Evolutionary conservation across 2,113 vertebrate species (phyloP), one percentile per base, ranked within the genome.

Genomic region (Piprites chloris): DNA sequence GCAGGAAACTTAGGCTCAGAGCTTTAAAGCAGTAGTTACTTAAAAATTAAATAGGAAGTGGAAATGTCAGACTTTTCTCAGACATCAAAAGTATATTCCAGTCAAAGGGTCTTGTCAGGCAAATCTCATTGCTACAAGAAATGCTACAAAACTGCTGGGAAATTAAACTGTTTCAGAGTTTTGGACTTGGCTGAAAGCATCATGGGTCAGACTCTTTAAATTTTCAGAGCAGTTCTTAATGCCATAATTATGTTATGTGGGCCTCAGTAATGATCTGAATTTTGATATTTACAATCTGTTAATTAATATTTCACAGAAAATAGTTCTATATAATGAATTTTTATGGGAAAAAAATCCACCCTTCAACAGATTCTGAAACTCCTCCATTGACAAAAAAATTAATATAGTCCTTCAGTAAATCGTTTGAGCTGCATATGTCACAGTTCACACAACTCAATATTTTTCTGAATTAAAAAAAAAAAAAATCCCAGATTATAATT

Each of bases 1-100:
- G 59, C 68, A 86, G 79, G 44, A 90, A 93, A 75, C 50, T 55
- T 74, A 22, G 41, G 37, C 52, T 84, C 65, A 72, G 90, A 92
- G 68, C 32, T 84, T 95, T 80, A 85, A 94, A 96, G 75, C 46
- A 77, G 61, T 79, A 90, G 65, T 79, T 41, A 84, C 52, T 86
- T 83, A 83, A 91, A 93, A 89, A 95, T 89, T 91, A 85, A 91
- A 73, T 83, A 91, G 55, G 81, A 93, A 90, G 67, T 8, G 14
- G 55, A 87, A 87, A 85, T 83, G 42, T 85, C 55, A 88, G 33
- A 14, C 65, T 80, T 8, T 11, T 63, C 47, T 94, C 39, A n/a
- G 68, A 55, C 59, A 80, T 80, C 78, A 74, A 21, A 91, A 93
- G 63, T 69, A 12, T 41, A 41, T 74, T 91, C 61, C 37, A 59